phyloP scores from a whole-genome alignment of 2,113 vertebrate genomes.

The Pachyramphus minor region DNA sequence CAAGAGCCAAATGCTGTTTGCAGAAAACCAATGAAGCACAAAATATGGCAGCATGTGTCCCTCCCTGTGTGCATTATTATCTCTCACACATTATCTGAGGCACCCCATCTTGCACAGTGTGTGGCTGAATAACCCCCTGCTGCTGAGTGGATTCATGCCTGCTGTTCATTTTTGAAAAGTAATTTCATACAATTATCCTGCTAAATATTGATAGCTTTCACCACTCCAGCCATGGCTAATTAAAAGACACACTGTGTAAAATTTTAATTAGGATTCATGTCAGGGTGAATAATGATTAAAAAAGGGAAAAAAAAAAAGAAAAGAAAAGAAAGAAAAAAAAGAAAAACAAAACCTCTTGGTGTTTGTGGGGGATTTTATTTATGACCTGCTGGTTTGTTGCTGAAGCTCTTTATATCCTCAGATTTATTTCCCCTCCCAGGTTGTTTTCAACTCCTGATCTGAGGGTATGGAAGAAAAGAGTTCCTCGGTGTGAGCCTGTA shows the following conservation, averaged over 20 bases:
- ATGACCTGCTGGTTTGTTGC: slow-evolving; percentile 33
- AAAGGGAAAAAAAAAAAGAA: neutral
- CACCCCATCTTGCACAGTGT: slow-evolving; percentile 58
- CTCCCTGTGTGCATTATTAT: slow-evolving; percentile 60
- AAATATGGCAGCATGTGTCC: slow-evolving; percentile 58
- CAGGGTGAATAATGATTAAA: slow-evolving; percentile 50
- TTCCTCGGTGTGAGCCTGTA: neutral
- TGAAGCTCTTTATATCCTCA: slow-evolving; percentile 32
- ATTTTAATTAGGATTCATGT: slow-evolving; percentile 78
- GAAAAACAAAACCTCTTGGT: neutral
- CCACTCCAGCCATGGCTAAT: slow-evolving; percentile 67
- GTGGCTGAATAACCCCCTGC: slow-evolving; percentile 67
- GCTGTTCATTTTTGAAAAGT: slow-evolving; percentile 64
- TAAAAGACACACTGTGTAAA: slow-evolving; percentile 73
- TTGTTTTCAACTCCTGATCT: slow-evolving; percentile 5
- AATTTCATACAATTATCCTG: slow-evolving; percentile 63
- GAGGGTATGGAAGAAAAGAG: neutral
- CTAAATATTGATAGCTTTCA: slow-evolving; percentile 77
- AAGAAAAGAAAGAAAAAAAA: neutral
- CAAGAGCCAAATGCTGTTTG: slow-evolving; percentile 53
- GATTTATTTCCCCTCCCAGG: slow-evolving; percentile 44
- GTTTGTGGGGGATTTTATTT: slow-evolving; percentile 29
- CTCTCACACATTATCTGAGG: slow-evolving; percentile 46
- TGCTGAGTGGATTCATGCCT: slow-evolving; percentile 49
- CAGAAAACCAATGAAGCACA: slow-evolving; percentile 39